Percentiles rank a stretch among this genome's conserved stretches.
Conservation (phyloP, 1,140 invertebrate species). For the Ylistrum balloti region DNA sequence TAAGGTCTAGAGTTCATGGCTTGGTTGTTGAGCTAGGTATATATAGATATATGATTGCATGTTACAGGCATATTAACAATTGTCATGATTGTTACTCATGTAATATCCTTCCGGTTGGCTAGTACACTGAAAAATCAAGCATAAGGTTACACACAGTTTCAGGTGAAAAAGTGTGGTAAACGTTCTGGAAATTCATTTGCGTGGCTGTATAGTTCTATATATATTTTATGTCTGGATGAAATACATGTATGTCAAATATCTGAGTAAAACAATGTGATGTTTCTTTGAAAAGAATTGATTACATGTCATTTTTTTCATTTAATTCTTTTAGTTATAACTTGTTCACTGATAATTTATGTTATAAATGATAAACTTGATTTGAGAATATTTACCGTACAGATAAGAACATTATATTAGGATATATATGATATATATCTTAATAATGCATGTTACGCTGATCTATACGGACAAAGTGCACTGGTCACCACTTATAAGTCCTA, state of each 20-base stretch:
- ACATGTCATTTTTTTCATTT: no score
- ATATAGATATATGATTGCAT: conserved; percentile 28
- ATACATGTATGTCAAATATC: no score
- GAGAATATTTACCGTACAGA: not conserved
- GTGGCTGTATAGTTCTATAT: no score
- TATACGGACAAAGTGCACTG: not conserved
- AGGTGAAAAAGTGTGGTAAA: not conserved
- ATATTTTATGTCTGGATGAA: no score
- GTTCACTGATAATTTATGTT: no score
- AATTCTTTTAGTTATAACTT: no score
- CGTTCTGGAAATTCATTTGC: no score
- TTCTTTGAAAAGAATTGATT: no score
- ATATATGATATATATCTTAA: no score
- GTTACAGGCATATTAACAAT: not conserved
- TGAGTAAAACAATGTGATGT: no score
- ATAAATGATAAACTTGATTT: no score
- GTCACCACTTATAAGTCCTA: conserved; percentile 18
- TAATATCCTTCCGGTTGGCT: conserved; percentile 15
- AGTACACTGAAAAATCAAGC: not conserved
- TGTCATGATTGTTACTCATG: not conserved
- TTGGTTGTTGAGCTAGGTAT: not conserved
- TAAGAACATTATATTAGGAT: not conserved
- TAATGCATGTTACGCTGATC: not conserved
- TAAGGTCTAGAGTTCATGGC: not conserved
- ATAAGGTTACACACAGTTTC: not conserved